These are phyloP conservation scores for Raja brachyura DNA, from an alignment of 2,113 vertebrate genomes.

Conservation along the genomic window DNA sequence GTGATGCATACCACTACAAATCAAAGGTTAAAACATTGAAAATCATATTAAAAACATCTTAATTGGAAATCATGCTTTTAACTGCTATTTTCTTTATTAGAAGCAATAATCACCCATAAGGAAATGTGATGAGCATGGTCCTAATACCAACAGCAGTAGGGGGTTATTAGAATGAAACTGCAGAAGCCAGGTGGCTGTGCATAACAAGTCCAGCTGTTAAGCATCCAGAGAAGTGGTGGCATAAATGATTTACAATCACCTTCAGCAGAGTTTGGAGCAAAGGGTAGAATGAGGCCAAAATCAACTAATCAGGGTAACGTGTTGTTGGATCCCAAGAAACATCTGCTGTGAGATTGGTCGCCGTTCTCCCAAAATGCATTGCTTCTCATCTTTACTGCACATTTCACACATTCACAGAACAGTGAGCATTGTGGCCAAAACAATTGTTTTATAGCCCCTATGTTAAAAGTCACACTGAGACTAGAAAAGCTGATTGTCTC, in stretches of 20 bases:
- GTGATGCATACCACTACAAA: not conserved
- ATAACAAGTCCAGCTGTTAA: not conserved
- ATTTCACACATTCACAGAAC: not conserved
- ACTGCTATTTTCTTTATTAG: not conserved
- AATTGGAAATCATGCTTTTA: no score
- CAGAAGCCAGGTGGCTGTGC: not conserved
- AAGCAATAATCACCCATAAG: not conserved
- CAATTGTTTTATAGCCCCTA: not conserved
- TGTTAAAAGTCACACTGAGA: not conserved
- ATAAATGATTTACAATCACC: not conserved
- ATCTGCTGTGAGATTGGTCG: not conserved
- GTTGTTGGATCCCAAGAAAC: not conserved
- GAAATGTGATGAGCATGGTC: not conserved
- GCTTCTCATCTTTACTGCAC: not conserved
- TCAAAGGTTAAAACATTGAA: not conserved
- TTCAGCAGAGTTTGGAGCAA: not conserved
- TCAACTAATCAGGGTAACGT: not conserved
- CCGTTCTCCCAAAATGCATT: not conserved
- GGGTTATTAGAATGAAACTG: not conserved
- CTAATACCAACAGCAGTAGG: not conserved
- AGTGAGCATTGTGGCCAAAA: not conserved
- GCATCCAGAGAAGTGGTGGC: not conserved
- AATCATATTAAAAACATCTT: not conserved
- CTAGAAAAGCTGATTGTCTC: not conserved
- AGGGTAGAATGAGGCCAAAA: not conserved